Percentiles rank a stretch among this genome's conserved stretches.
These are phyloP conservation scores for Drosophila koepferae DNA, from an alignment of 2,888 invertebrate species.

Conservation along the genomic window DNA sequence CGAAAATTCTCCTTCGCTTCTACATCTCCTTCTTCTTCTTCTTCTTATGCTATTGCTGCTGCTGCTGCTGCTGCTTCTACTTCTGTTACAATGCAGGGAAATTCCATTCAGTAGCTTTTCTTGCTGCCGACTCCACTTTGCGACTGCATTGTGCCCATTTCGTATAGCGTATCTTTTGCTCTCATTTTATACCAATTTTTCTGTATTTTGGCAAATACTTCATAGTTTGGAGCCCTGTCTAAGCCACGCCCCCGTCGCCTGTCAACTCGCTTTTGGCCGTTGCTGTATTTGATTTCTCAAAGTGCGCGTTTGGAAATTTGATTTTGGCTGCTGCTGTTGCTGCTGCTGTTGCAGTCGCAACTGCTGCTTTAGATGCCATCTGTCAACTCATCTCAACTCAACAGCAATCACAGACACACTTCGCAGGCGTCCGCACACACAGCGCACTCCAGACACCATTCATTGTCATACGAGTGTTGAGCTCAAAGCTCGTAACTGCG, in stretches of 20 bases:
- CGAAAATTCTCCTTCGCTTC: conserved; percentile 41
- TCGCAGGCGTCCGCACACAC: conserved; percentile 38
- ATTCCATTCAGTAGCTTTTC: conserved; percentile 64
- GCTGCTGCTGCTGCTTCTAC: conserved; percentile 11
- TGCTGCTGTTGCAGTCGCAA: conserved; percentile 25
- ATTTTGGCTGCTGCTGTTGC: conserved; percentile 47
- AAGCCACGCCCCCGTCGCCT: conserved; percentile 8
- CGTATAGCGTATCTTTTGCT: conserved; percentile 21
- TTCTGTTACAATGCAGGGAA: conserved; percentile 71
- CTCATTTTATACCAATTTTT: conserved; percentile 14
- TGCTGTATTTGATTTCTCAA: conserved; percentile 77
- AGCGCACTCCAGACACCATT: conserved; percentile 47
- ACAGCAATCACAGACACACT: conserved; percentile 76
- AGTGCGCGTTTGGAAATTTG: conserved; percentile 80
- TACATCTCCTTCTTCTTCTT: conserved; percentile 2
- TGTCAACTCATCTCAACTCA: conserved; percentile 58
- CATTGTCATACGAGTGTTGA: conserved; percentile 53
- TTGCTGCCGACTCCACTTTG: conserved; percentile 39
- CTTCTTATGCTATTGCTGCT: conserved; percentile 23
- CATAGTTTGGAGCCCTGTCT: conserved; percentile 53
- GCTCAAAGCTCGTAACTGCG: conserved; percentile 21
- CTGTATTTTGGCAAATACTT: conserved; percentile 79
- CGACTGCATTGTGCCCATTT: conserved; percentile 69
- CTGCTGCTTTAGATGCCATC: conserved; percentile 52
- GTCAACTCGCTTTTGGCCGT: conserved; percentile 17